phyloP scores from a whole-genome alignment of 2,888 invertebrate species.

The Brachypalpus laphriformis region DNA sequence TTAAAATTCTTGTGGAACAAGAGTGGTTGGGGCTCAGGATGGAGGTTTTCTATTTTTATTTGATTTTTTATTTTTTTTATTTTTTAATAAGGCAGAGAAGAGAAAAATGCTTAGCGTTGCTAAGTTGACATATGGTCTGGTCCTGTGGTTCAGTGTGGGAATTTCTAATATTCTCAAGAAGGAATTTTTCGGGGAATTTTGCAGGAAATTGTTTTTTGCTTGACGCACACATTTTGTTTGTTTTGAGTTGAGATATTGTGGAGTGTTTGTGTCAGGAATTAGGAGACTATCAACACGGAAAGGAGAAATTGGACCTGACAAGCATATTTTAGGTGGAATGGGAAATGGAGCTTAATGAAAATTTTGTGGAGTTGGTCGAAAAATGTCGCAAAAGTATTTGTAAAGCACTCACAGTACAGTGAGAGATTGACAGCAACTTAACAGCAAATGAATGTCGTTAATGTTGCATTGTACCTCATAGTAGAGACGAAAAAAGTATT shows the following conservation, averaged over 20 bases:
- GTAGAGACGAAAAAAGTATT: too few relatives aligned
- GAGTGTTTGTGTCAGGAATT: constrained; percentile 24
- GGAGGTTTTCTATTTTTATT: background rate
- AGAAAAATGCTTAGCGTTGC: constrained; percentile 26
- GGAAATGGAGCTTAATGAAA: background rate
- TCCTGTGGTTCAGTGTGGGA: constrained; percentile 21
- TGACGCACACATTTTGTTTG: background rate
- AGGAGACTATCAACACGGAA: background rate
- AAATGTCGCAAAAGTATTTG: background rate
- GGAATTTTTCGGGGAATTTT: constrained; percentile 7
- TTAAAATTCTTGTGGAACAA: constrained; percentile 32
- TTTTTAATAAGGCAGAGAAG: background rate
- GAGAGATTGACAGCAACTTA: too few relatives aligned
- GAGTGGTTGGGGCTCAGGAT: background rate
- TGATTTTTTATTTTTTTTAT: background rate
- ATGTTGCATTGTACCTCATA: too few relatives aligned
- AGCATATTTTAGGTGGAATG: background rate
- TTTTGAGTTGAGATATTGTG: constrained; percentile 17
- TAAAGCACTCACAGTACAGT: too few relatives aligned
- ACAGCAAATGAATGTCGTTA: too few relatives aligned
- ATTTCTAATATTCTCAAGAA: constrained; percentile 21
- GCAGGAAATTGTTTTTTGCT: constrained; percentile 5
- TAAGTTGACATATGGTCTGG: constrained; percentile 34
- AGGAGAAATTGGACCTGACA: constrained; percentile 5
- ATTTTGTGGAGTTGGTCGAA: background rate